phyloP scores from a whole-genome alignment of 2,888 invertebrate genomes.

The Nebria salina region DNA sequence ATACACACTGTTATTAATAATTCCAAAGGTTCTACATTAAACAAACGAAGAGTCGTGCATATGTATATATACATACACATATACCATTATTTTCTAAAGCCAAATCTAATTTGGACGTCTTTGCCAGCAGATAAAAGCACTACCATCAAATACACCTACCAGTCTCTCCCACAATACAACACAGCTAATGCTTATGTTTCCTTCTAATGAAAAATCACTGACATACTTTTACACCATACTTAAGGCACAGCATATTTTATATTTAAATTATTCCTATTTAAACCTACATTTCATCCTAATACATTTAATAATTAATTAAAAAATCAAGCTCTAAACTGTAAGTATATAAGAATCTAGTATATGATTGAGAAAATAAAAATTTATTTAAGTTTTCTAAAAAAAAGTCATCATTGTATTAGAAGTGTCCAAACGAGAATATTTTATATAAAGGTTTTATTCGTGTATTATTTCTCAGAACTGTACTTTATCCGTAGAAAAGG shows the following conservation, averaged over 20 bases:
- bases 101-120: slow-evolving; percentile 30
- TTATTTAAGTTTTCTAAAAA: too few relatives aligned
- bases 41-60: not conserved
- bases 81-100: slow-evolving; percentile 32
- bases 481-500: not conserved
- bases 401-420: too few relatives aligned
- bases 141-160: not conserved
- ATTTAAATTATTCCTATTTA: too few relatives aligned
- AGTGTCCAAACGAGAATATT: too few relatives aligned
- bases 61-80: slow-evolving; percentile 7
- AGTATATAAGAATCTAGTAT: too few relatives aligned
- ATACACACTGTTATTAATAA: slow-evolving; percentile 4
- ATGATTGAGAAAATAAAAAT: too few relatives aligned
- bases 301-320: too few relatives aligned
- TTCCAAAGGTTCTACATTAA: not conserved
- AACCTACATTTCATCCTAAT: too few relatives aligned
- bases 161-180: not conserved
- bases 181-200: not conserved
- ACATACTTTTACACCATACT: not conserved
- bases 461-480: not conserved
- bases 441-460: not conserved
- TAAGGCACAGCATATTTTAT: not conserved
- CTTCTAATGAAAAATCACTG: not conserved
- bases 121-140: slow-evolving; percentile 19
- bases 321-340: too few relatives aligned